These are phyloP conservation scores for Calonectris borealis DNA, from an alignment of 2,113 vertebrate genomes.

Conservation along the genomic window DNA sequence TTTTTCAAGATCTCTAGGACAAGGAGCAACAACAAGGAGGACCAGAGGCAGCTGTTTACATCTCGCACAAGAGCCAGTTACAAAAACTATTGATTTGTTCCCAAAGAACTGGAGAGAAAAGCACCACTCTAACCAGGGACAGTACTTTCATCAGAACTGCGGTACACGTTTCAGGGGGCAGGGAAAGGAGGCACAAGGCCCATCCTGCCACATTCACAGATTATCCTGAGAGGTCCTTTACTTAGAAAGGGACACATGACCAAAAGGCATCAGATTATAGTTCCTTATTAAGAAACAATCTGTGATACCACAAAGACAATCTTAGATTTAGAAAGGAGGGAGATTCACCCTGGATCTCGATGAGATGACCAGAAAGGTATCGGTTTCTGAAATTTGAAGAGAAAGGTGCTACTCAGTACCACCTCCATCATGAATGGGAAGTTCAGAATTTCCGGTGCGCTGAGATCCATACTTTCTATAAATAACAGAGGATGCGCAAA, in stretches of 20 bases:
- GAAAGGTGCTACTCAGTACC: background rate
- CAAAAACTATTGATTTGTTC: background rate
- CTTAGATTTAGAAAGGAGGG: background rate
- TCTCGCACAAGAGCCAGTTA: background rate
- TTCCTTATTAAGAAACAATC: background rate
- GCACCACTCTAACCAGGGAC: background rate
- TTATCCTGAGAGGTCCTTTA: background rate
- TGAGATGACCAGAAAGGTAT: background rate
- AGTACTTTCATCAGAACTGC: background rate
- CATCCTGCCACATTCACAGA: background rate
- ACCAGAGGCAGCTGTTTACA: background rate
- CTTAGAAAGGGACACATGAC: background rate
- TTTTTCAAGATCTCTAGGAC: background rate
- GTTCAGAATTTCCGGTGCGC: background rate
- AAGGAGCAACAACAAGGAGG: background rate
- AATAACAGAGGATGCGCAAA: background rate
- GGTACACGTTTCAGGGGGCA: accelerated
- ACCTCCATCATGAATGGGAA: accelerated
- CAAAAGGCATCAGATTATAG: background rate
- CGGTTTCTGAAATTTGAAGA: background rate
- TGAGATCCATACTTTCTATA: background rate
- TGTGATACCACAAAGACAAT: background rate
- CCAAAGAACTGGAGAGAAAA: background rate
- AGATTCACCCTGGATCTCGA: background rate
- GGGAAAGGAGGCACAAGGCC: background rate